Evolutionary conservation across 2,888 invertebrate species (phyloP), one percentile per base, ranked within the genome.

Genomic region (Charanyca ferruginea): DNA sequence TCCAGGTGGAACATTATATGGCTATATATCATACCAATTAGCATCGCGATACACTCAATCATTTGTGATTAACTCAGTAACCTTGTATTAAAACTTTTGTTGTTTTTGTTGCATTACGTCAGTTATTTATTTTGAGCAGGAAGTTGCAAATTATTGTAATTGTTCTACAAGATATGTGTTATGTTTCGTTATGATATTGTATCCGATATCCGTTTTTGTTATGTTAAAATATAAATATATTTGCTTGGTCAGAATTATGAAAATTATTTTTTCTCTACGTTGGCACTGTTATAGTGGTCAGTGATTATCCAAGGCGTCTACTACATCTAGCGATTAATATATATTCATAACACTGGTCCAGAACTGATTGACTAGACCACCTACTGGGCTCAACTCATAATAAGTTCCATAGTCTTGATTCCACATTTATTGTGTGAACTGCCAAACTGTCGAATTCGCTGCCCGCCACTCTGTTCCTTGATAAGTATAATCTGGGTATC

Each of bases 121-220:
- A 75, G 38, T 28, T 79, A 61, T 67, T 60, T 65, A 58, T 71
- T 70, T 72, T 60, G 35, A 69, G 41, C 65, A 72, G 79, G 79
- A 80, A 69, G 66, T 32, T 44, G 35, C 18, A 18, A 66, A 66
- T 80, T 42, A 64, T 48, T 68, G 55, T 53, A 45, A 66, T 73
- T 79, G 66, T 65, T 75, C 42, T 55, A 42, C 38, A 32, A 49
- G 44, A 52, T 64, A 63, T 58, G 48, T 45, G 47, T 53, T 23
- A 28, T 47, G 52, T 69, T 66, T 54, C 8, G 49, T 63, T 65
- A 41, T 66, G 38, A 67, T 64, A 41, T 57, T 79, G 64, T 76
- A 73, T 73, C n/a, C n/a, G 66, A 62, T 73, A 57, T 76, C 42
- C 35, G 47, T 69, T 67, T 67, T 73, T 67, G 16, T 66, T 3